Conservation (phyloP, 2,797 vertebrate species). For the Mallotus villosus region DNA sequence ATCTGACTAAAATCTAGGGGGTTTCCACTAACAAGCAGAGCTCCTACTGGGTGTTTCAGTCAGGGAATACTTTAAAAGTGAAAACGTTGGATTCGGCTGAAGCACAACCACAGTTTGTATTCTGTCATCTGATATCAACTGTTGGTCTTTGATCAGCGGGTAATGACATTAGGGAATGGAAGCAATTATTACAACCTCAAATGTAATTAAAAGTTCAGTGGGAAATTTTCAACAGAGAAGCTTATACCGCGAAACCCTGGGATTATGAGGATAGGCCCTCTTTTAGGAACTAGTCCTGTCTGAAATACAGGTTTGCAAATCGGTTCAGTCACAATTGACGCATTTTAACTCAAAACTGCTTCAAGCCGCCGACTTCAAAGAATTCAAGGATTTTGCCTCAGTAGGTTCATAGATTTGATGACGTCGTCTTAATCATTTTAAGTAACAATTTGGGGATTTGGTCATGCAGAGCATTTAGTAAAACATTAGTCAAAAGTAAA, state of each 20-base stretch:
- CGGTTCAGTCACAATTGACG: conserved; percentile 29
- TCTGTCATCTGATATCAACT: conserved; percentile 33
- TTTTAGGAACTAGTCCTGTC: conserved; percentile 14
- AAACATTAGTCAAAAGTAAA: background rate
- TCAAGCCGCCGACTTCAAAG: conserved; percentile 42
- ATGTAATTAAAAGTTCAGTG: conserved; percentile 15
- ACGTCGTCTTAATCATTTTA: conserved; percentile 29
- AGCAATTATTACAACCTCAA: conserved; percentile 32
- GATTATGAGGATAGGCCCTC: conserved; percentile 6
- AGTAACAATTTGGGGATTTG: background rate
- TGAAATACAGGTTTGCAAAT: conserved; percentile 35
- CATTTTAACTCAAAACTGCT: conserved; percentile 34
- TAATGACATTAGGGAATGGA: conserved; percentile 23
- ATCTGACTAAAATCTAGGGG: too few relatives aligned
- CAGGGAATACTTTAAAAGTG: background rate
- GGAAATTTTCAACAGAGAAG: conserved; percentile 20
- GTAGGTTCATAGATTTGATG: conserved; percentile 38
- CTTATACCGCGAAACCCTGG: background rate
- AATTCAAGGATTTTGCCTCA: conserved; percentile 31
- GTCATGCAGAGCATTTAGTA: conserved; percentile 26
- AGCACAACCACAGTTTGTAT: conserved; percentile 24
- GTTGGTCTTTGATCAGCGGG: conserved; percentile 54
- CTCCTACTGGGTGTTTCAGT: background rate
- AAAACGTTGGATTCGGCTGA: background rate
- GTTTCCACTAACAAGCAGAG: background rate